Conservation (phyloP, 2,888 invertebrate genomes). For the Norana najaformis region DNA sequence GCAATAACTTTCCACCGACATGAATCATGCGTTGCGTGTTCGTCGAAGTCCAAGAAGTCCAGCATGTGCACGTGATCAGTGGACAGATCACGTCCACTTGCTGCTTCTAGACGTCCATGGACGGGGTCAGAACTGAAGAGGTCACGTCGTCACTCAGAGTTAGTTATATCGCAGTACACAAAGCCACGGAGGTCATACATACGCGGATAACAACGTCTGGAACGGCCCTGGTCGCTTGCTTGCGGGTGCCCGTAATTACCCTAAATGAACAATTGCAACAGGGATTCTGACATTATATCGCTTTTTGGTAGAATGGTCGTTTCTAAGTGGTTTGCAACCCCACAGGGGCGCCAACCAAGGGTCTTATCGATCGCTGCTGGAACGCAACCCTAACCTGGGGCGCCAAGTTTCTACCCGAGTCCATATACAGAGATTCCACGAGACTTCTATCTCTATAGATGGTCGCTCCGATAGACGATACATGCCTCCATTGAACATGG, state of each 20-base stretch:
- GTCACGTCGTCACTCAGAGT: neutral
- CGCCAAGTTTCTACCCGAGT: neutral
- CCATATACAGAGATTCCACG: neutral
- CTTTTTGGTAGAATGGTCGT: neutral
- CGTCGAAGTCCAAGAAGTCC: no score
- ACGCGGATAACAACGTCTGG: neutral
- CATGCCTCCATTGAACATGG: neutral
- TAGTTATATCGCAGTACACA: neutral
- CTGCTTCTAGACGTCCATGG: neutral
- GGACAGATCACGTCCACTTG: neutral
- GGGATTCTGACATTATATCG: neutral
- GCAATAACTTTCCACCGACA: neutral
- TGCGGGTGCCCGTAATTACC: neutral
- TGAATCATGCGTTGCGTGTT: neutral
- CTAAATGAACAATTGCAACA: neutral
- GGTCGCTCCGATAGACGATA: neutral
- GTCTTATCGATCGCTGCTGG: neutral
- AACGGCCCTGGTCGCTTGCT: neutral
- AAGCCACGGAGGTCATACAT: neutral
- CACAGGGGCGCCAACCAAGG: neutral
- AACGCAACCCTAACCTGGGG: neutral
- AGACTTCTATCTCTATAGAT: neutral
- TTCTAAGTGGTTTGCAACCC: conserved; percentile 4
- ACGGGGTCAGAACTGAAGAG: neutral
- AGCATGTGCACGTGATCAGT: no score